A percentile compares a stretch with the other conserved stretches of the same genome.
phyloP scores from a whole-genome alignment of 2,888 invertebrate genomes.

The Spialia ferax region DNA sequence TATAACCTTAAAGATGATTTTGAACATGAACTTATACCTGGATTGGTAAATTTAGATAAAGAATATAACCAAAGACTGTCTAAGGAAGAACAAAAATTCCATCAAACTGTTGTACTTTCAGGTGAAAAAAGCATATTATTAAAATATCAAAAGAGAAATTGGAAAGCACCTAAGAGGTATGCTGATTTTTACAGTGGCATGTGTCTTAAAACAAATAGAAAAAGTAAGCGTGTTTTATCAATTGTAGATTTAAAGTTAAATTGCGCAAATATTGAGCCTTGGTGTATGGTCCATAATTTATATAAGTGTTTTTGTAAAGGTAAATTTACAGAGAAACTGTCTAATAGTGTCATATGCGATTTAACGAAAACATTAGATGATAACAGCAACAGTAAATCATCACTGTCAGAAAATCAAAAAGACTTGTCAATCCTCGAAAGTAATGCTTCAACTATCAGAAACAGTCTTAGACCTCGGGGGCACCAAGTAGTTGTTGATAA shows the following conservation, averaged over 20 bases:
- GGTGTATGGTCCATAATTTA: conserved; percentile 89
- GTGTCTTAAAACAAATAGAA: conserved; percentile 57
- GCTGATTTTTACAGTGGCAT: conserved; percentile 80
- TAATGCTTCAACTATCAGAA: not conserved
- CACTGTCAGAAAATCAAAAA: conserved; percentile 3
- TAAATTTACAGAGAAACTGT: conserved; percentile 57
- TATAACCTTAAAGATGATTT: conserved; percentile 60
- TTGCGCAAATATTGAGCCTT: conserved; percentile 83
- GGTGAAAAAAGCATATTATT: conserved; percentile 89
- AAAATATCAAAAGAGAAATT: conserved; percentile 85
- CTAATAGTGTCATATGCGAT: conserved; percentile 19
- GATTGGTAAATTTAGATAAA: conserved; percentile 75
- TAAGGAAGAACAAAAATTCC: conserved; percentile 90
- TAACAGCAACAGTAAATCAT: not conserved
- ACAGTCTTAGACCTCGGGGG: conserved; percentile 3
- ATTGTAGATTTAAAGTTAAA: conserved; percentile 60
- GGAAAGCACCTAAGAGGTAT: conserved; percentile 88
- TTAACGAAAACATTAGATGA: conserved; percentile 34
- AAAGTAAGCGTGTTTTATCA: conserved; percentile 53
- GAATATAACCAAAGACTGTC: conserved; percentile 86
- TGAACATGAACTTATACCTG: conserved; percentile 59
- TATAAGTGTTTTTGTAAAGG: conserved; percentile 90
- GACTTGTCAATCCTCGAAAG: not conserved
- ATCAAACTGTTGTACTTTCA: conserved; percentile 89
- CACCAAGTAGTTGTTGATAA: not conserved